Evolutionary conservation across 2,888 invertebrate species (phyloP), one percentile per base, ranked within the genome.

Genomic region (Netelia virgata): DNA sequence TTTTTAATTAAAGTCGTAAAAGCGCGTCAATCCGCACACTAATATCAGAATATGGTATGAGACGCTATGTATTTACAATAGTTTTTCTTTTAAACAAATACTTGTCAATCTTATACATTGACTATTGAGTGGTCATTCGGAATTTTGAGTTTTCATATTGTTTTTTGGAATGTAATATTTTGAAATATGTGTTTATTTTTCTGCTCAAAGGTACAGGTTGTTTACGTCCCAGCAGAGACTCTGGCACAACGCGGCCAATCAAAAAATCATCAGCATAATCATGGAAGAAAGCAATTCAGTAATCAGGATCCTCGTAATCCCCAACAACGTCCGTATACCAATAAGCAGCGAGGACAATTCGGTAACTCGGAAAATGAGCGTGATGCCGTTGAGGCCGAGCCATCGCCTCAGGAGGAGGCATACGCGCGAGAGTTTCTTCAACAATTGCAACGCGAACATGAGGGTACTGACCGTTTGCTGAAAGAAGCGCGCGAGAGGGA

Each of bases 201-300:
- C 68, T 23, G 28, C 20, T 11, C 79, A 11, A 80, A 96, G 93
- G 96, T 97, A 0, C 97, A 97, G 90, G 93, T 97, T 53, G 94
- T 98, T 0, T 98, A 97, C 90, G 97, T 98, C 0, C 97, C 97
- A 5, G 95, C 97, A 28, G 97, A 98, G 90, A 96, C 97, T 0
- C 92, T 97, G 23, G 95, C 96, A 87, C 94, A 95, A 90, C 90
- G 94, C 23, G 93, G 92, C 43, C 94, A 94, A 79, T 80, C 88
- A n/a, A 92, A 92, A 53, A 90, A 88, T 55, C 87, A 87, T 68
- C 90, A 90, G 59, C 89, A 88, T 66, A 86, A 77, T 11, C 91
- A 91, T 55, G 86, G 88, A 55, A 90, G 90, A 47, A 92, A 92
- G 80, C 90, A 90, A 53, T 84, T 80, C 70, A 72, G 82, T 89